Conservation (phyloP, 23 tunicate genomes). For the Halocynthia roretzi region DNA sequence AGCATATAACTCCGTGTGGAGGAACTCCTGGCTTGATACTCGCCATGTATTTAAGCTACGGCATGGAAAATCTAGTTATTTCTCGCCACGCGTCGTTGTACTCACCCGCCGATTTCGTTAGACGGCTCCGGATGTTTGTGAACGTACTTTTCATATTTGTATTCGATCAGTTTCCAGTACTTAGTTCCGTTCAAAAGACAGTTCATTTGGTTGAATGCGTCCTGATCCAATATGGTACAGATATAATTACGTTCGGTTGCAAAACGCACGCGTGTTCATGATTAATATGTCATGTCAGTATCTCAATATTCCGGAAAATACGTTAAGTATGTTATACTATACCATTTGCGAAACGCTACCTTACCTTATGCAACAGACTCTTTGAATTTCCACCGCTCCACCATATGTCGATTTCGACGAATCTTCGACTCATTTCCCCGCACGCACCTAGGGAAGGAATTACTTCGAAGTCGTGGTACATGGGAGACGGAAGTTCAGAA, state of each 20-base stretch:
- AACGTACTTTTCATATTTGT: conserved; percentile 17
- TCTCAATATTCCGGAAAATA: too few species aligned
- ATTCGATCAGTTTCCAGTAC: conserved; percentile 20
- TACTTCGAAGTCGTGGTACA: conserved; percentile 61
- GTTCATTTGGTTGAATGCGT: conserved; percentile 25
- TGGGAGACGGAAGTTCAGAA: conserved; percentile 58
- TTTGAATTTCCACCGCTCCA: conserved; percentile 84
- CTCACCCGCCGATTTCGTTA: conserved; percentile 15
- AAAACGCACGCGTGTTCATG: too few species aligned
- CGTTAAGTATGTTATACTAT: too few species aligned
- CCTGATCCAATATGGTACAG: background rate
- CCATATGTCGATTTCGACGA: conserved; percentile 86
- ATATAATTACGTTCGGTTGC: background rate
- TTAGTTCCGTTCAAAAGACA: conserved; percentile 24
- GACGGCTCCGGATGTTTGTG: conserved; percentile 23
- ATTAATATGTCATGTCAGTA: too few species aligned
- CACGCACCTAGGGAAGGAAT: conserved; percentile 80
- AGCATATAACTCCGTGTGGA: too few species aligned
- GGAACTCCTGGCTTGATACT: too few species aligned
- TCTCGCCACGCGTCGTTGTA: background rate
- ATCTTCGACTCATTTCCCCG: conserved; percentile 54
- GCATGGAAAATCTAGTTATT: too few species aligned
- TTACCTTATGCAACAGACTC: conserved; percentile 71
- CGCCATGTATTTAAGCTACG: too few species aligned
- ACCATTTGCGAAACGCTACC: too few species aligned